Evolutionary conservation across 1,140 invertebrate genomes (phyloP).

Genomic region (Anastatus disparis): DNA sequence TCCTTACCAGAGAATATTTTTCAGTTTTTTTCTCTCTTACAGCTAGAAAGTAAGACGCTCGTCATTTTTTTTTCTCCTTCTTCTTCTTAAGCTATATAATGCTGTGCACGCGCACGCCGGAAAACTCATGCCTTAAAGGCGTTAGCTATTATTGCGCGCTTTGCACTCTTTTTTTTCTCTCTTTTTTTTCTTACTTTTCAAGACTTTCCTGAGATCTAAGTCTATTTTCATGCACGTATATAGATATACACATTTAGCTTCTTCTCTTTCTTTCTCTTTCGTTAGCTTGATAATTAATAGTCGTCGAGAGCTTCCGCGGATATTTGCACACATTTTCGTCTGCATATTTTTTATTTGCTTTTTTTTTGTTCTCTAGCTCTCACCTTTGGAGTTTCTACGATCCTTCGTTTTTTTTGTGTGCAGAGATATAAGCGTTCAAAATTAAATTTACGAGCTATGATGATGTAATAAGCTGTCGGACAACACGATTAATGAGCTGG

Average conservation of each 20-base stretch:
- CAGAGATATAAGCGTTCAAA: too few species aligned
- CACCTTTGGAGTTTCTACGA: too few species aligned
- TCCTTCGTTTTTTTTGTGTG: not conserved
- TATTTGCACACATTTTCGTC: not conserved
- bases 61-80: too few species aligned
- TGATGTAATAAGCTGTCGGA: constrained; percentile 14
- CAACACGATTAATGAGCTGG: not conserved
- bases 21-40: too few species aligned
- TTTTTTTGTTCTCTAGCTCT: not conserved
- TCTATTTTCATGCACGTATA: constrained; percentile 18
- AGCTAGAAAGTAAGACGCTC: too few species aligned
- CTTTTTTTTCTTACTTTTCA: not conserved
- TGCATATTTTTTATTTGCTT: not conserved
- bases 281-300: constrained; percentile 10
- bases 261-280: too few species aligned
- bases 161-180: not conserved
- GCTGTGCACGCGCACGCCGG: too few species aligned
- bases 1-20: too few species aligned
- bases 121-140: too few species aligned
- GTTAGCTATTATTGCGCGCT: constrained; percentile 8
- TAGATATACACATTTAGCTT: constrained; percentile 5
- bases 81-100: too few species aligned
- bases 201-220: too few species aligned
- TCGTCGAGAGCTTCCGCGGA: too few species aligned
- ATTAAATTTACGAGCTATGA: not conserved